Base-by-base conservation (phyloP, 2,113 vertebrate genomes). In the Myxocyprinus asiaticus region DNA sequence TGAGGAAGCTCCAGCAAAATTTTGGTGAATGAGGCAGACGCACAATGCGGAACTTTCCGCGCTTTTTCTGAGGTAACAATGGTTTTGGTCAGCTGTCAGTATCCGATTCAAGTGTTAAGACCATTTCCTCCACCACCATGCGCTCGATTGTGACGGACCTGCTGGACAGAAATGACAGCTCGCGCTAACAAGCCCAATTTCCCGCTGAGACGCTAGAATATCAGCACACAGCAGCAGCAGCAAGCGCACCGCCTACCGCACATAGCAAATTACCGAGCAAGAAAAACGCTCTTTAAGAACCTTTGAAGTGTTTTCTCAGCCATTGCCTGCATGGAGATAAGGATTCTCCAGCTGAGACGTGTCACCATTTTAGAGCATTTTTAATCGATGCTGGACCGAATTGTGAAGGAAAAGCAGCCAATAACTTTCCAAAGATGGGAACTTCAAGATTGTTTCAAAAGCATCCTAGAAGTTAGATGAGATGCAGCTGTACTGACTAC, bases 201-300 rank as follows among this genome's bases (percentile, higher is more conserved):
- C 22, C 5, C 4, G 9, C 5, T 6, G 62, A 63, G 42, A 63
- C 17, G 59, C 11, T 33, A 45, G 15, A 14, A 63, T 42, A 9
- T 53, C 12, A 0, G 22, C 17, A 33, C 12, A 17, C 7, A 33
- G 22, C 22, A 33, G 45, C 7, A 33, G 22, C 22, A 33, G 22
- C 22, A 33, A 33, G 11, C 15, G 74, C 74, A 65, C 61, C 73
- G 73, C 73, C 47, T 15, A 61, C 45, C 61, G 7, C 50, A 63
- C 9, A 33, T 6, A 42, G 50, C 53, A 2, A 45, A 22, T 22
- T 73, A 43, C 17, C 47, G 48, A 53, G 62, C 14, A n/a, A 2
- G 47, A 12, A 64, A 50, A 51, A 58, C 17, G 4, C 45, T 64
- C 47, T 62, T 75, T 75, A n/a, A 73, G 61, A n/a, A 33, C 22